phyloP scores from a whole-genome alignment of 2,797 vertebrate species.

The Steatocranus sp. region DNA sequence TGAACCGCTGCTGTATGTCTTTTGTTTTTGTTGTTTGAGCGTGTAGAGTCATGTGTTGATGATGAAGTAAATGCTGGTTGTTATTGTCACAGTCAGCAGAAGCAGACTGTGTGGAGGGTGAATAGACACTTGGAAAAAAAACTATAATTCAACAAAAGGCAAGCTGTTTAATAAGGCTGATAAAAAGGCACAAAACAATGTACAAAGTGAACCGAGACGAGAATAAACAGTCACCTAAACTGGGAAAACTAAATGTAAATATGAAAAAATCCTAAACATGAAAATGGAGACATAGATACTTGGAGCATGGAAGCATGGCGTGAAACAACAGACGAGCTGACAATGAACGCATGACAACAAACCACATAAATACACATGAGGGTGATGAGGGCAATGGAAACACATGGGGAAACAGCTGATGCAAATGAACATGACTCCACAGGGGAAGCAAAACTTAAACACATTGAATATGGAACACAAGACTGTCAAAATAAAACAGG shows the following conservation, averaged over 20 bases:
- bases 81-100: not conserved
- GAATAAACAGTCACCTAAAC: not conserved
- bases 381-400: not conserved
- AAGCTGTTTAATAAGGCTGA: not conserved
- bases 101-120: not conserved
- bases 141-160: not conserved
- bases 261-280: not conserved
- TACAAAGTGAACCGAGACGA: rapidly evolving
- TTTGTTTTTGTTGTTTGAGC: not conserved
- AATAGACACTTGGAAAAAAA: not conserved
- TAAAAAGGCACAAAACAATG: not conserved
- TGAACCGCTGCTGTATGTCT: not conserved
- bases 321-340: not conserved
- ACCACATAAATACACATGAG: not conserved
- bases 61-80: not conserved
- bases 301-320: not conserved
- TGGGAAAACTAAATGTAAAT: not conserved
- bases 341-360: not conserved
- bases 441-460: not conserved
- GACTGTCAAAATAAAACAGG: not conserved
- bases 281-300: not conserved
- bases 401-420: not conserved
- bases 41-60: not conserved
- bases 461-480: not conserved
- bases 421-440: not conserved